Percentiles rank a stretch among this genome's conserved stretches.
These are phyloP conservation scores for Lamprotornis superbus DNA, from an alignment of 2,113 vertebrate species.

Conservation along the genomic window DNA sequence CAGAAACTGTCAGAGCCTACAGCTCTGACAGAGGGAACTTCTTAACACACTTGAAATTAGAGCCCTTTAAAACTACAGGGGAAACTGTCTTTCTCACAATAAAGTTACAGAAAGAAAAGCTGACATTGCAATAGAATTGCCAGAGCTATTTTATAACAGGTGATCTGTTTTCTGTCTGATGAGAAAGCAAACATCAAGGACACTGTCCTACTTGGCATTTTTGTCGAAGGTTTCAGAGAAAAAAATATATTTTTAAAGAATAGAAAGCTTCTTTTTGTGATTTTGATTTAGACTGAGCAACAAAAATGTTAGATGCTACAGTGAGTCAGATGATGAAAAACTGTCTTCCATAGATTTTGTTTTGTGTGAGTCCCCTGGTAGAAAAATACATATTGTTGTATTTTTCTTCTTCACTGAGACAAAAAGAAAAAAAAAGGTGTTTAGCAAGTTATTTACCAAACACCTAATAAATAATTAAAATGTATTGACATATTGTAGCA, in stretches of 20 bases:
- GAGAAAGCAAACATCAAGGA: conserved; percentile 36
- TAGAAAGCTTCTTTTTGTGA: not conserved
- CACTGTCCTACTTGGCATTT: not conserved
- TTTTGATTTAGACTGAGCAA: conserved; percentile 32
- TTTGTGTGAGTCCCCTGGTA: not conserved
- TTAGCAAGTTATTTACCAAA: not conserved
- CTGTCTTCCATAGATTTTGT: not conserved
- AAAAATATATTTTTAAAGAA: conserved; percentile 1
- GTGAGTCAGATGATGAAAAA: conserved; percentile 15
- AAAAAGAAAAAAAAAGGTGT: not conserved
- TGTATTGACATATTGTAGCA: not conserved
- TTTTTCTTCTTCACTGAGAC: not conserved
- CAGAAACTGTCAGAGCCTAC: not conserved
- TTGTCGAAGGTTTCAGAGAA: not conserved
- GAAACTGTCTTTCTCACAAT: not conserved
- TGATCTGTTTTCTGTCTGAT: conserved; percentile 11
- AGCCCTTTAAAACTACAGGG: not conserved
- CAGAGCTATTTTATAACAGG: conserved; percentile 3
- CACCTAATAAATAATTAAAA: not conserved
- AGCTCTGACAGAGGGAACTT: not conserved
- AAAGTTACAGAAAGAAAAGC: conserved; percentile 2
- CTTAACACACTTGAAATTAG: not conserved
- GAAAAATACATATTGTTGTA: not conserved
- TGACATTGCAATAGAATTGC: conserved; percentile 47
- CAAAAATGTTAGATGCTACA: conserved; percentile 16